Evolutionary conservation across 2,797 vertebrate species (phyloP).

Genomic region (Chelonia mydas): DNA sequence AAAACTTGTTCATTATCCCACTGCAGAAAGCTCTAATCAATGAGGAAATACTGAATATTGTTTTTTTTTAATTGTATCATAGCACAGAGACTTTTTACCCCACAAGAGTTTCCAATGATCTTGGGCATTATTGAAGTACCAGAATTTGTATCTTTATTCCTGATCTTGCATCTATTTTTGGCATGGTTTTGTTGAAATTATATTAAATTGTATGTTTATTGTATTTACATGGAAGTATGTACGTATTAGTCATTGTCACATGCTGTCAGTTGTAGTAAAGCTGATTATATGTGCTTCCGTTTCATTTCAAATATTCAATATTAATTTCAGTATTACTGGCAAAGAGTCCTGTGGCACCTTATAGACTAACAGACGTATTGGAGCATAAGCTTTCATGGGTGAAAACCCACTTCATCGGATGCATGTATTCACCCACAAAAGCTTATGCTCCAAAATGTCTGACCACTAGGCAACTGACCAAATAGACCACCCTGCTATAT

Average conservation of each 20-base stretch:
- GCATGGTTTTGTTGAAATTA: not conserved
- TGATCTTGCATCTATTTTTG: not conserved
- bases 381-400: too few species aligned
- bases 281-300: constrained; percentile 58
- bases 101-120: not conserved
- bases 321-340: constrained; percentile 30
- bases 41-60: not conserved
- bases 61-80: not conserved
- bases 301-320: constrained; percentile 49
- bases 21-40: not conserved
- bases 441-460: too few species aligned
- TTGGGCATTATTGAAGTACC: not conserved
- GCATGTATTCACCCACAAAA: too few species aligned
- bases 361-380: too few species aligned
- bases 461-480: too few species aligned
- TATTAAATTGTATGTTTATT: not conserved
- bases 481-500: too few species aligned
- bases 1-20: not conserved
- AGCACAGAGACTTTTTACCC: not conserved
- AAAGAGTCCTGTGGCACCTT: too few species aligned
- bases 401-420: too few species aligned
- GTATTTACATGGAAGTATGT: not conserved
- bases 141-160: not conserved
- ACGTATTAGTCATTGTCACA: not conserved
- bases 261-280: constrained; percentile 61